Conservation (phyloP, 2,797 vertebrate genomes). For the Muraenolepis orangiensis region DNA sequence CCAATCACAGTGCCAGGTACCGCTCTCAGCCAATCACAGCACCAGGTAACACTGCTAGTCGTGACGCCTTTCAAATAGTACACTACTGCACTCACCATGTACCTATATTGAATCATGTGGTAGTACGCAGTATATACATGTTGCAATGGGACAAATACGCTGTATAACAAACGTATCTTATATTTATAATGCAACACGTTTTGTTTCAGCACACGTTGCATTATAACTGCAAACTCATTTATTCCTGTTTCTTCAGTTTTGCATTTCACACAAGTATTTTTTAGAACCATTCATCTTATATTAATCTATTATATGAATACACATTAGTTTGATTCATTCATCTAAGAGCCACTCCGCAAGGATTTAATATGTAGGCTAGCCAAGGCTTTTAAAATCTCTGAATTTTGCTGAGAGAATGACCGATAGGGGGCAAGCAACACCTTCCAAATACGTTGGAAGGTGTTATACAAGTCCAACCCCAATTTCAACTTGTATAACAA, state of each 20-base stretch:
- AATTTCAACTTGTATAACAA: background rate
- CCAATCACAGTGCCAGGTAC: constrained; percentile 84
- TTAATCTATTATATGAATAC: background rate
- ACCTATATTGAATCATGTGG: background rate
- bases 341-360: background rate
- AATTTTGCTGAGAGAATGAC: background rate
- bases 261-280: background rate
- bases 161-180: background rate
- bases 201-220: background rate
- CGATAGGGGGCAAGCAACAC: background rate
- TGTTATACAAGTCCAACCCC: background rate
- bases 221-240: background rate
- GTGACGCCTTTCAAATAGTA: constrained; percentile 62
- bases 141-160: background rate
- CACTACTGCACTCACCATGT: background rate
- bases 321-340: background rate
- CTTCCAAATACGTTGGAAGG: background rate
- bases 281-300: background rate
- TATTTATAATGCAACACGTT: background rate
- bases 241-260: background rate
- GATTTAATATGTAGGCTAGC: background rate
- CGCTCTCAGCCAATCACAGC: constrained; percentile 80
- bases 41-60: constrained; percentile 56
- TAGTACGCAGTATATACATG: background rate
- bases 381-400: background rate